Percentiles rank a stretch among this genome's conserved stretches.
Conservation (phyloP, 2,797 vertebrate genomes). For the Buphagus erythrorhynchus region DNA sequence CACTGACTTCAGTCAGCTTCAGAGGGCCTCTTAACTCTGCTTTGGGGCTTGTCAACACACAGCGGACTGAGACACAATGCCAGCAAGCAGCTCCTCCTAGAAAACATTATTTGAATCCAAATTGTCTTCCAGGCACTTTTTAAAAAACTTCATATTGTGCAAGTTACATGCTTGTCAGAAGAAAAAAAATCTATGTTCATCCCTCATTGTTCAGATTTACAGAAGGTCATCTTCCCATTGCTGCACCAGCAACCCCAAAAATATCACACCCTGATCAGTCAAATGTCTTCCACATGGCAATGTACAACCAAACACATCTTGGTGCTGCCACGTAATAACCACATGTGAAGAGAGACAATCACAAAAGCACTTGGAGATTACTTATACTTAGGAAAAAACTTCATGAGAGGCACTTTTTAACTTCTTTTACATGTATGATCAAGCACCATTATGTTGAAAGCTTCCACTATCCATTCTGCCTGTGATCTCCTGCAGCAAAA, state of each 20-base stretch:
- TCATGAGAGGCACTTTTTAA: background rate
- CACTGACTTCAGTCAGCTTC: constrained; percentile 56
- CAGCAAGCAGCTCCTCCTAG: constrained; percentile 50
- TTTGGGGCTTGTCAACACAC: constrained; percentile 47
- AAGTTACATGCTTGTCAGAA: background rate
- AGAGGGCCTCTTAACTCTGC: constrained; percentile 42
- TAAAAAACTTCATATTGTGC: background rate
- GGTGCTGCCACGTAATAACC: background rate
- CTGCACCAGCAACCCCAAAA: background rate
- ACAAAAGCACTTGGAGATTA: background rate
- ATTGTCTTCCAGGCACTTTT: constrained; percentile 8
- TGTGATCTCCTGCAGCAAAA: background rate
- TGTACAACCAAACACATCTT: background rate
- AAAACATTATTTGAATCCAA: constrained; percentile 28
- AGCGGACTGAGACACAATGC: constrained; percentile 15
- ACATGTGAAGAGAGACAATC: background rate
- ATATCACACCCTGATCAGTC: background rate
- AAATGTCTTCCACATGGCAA: background rate
- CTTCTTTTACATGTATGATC: background rate
- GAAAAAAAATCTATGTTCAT: background rate
- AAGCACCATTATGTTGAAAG: background rate
- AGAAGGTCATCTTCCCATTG: background rate
- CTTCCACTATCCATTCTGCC: background rate
- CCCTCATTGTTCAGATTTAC: background rate
- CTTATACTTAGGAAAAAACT: background rate